Evolutionary conservation across 2,888 invertebrate genomes (phyloP).

Genomic region (Siphlonurus alternatus): DNA sequence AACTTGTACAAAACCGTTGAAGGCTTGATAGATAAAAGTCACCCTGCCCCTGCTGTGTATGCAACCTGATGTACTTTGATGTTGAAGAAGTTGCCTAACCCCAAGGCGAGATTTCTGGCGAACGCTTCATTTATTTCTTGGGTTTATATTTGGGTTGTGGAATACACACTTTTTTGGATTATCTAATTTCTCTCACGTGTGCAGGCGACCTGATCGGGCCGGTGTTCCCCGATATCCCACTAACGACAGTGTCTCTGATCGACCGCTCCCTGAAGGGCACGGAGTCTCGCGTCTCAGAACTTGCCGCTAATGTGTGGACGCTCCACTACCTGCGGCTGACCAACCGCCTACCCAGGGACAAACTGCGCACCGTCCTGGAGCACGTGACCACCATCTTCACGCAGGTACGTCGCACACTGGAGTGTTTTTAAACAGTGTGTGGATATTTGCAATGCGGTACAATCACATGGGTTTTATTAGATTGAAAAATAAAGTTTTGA

Average conservation of each 20-base stretch:
- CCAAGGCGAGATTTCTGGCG: not conserved
- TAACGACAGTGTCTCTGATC: conserved; percentile 22
- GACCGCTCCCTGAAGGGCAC: conserved; percentile 29
- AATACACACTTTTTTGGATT: no score
- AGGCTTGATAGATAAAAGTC: no score
- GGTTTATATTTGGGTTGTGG: no score
- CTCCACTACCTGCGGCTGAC: conserved; percentile 34
- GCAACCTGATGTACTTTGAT: not conserved
- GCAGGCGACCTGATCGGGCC: conserved; percentile 36
- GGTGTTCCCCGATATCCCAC: conserved; percentile 24
- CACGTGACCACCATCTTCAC: conserved; percentile 23
- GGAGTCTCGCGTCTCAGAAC: conserved; percentile 34
- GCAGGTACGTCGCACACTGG: conserved; percentile 23
- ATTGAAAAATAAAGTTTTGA: no score
- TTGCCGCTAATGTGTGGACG: conserved; percentile 33
- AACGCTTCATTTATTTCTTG: no score
- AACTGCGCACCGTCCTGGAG: conserved; percentile 24
- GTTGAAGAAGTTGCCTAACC: not conserved
- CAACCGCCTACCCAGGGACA: conserved; percentile 27
- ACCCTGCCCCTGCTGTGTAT: no score
- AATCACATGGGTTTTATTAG: no score
- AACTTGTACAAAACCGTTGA: no score
- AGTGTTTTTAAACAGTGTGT: no score
- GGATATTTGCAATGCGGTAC: no score
- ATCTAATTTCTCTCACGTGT: not conserved